Percentiles rank a stretch among this genome's conserved stretches.
These are phyloP conservation scores for Romanogobio albipinnatus DNA, from an alignment of 2,113 vertebrate species.

Conservation along the genomic window DNA sequence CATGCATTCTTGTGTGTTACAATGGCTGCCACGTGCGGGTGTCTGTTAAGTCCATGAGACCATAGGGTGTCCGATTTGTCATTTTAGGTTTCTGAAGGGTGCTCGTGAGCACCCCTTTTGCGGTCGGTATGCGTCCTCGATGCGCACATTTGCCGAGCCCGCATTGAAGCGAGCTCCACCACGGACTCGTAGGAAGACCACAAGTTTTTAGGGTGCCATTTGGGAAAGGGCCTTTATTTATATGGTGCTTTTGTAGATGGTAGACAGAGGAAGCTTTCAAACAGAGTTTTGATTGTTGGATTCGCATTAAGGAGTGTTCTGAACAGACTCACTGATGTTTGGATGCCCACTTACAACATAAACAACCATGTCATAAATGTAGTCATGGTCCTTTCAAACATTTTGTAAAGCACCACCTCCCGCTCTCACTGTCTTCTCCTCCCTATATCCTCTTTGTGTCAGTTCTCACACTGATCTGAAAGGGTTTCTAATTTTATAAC, in stretches of 20 bases:
- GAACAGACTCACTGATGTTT: neutral
- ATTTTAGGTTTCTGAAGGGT: too few relatives aligned
- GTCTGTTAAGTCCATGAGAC: too few relatives aligned
- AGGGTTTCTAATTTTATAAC: neutral
- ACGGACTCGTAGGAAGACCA: too few relatives aligned
- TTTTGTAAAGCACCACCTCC: slow-evolving; percentile 12
- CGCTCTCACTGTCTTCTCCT: slow-evolving; percentile 40
- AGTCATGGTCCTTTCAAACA: slow-evolving; percentile 25
- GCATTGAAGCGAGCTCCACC: too few relatives aligned
- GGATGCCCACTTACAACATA: neutral
- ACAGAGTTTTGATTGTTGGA: neutral
- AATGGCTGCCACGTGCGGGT: too few relatives aligned
- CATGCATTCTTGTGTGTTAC: too few relatives aligned
- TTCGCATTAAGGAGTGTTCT: neutral
- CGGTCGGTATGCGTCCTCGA: too few relatives aligned
- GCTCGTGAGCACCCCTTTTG: too few relatives aligned
- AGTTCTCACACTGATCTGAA: neutral
- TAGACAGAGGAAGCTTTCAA: neutral
- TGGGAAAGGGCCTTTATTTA: neutral
- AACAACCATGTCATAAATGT: slow-evolving; percentile 12
- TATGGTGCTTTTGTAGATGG: neutral
- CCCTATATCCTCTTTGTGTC: neutral
- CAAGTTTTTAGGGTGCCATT: too few relatives aligned
- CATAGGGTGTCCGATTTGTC: too few relatives aligned
- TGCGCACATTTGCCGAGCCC: too few relatives aligned